Conservation (phyloP, 2,797 vertebrate genomes). For the Helicolenus hilgendorfi region DNA sequence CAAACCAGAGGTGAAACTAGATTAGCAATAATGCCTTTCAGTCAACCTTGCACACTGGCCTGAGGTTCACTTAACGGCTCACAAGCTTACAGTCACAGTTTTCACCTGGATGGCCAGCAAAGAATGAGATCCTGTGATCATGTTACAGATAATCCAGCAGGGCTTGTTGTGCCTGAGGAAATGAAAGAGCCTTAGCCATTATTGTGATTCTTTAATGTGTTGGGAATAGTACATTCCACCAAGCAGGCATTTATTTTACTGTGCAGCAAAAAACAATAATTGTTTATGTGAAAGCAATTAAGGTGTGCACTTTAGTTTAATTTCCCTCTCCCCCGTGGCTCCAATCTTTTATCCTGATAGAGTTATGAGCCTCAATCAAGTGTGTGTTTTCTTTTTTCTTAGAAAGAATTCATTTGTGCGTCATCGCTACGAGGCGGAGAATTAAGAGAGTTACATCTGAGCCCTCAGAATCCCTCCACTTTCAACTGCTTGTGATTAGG, state of each 20-base stretch:
- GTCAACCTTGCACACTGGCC: slow-evolving; percentile 23
- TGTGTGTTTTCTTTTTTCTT: background rate
- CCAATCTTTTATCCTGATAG: background rate
- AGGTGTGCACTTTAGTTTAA: background rate
- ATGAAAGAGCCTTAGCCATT: slow-evolving; percentile 23
- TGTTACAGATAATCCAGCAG: slow-evolving; percentile 34
- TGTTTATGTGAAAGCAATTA: slow-evolving; percentile 46
- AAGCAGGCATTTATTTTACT: slow-evolving; percentile 21
- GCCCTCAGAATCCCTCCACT: slow-evolving; percentile 59
- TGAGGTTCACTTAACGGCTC: slow-evolving; percentile 26
- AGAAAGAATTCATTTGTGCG: slow-evolving; percentile 19
- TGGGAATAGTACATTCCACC: background rate
- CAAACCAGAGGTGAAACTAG: slow-evolving; percentile 37
- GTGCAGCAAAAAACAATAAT: slow-evolving; percentile 11
- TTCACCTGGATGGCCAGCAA: slow-evolving; percentile 23
- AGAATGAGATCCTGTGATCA: slow-evolving; percentile 34
- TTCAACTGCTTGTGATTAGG: slow-evolving; percentile 66
- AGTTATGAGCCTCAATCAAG: slow-evolving; percentile 33
- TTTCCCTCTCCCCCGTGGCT: slow-evolving; percentile 14
- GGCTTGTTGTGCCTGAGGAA: slow-evolving; percentile 42
- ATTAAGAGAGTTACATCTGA: slow-evolving; percentile 61
- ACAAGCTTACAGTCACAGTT: slow-evolving; percentile 24
- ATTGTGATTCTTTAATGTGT: slow-evolving; percentile 23
- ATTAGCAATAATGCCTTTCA: slow-evolving; percentile 43
- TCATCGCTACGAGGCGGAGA: slow-evolving; percentile 37